phyloP scores from a whole-genome alignment of 2,113 vertebrate species.

The Corynorhinus townsendii region DNA sequence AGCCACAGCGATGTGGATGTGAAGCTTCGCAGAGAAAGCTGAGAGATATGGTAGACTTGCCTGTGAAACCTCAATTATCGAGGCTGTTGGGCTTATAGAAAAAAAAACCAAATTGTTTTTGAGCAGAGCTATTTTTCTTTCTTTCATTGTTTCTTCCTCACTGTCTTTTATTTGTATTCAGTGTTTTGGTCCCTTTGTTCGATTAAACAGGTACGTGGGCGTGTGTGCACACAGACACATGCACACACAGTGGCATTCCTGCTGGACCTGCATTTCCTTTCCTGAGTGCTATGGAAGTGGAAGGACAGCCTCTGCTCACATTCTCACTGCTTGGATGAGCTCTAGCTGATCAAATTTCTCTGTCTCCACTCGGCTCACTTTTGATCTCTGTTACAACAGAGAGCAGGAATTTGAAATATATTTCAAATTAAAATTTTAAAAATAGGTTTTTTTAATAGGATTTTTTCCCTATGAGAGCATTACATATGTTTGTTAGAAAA shows the following conservation, averaged over 20 bases:
- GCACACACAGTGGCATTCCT: background rate
- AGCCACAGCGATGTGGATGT: background rate
- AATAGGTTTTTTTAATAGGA: background rate
- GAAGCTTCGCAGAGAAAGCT: conserved; percentile 48
- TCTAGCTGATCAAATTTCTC: background rate
- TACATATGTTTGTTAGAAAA: background rate
- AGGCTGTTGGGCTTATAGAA: conserved; percentile 29
- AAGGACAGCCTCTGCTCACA: background rate
- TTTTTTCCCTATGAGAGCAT: background rate
- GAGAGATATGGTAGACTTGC: conserved; percentile 46
- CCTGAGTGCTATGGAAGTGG: background rate
- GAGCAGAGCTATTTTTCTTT: conserved; percentile 4
- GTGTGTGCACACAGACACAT: too few relatives aligned
- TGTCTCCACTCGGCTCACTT: background rate
- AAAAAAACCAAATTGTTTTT: conserved; percentile 44
- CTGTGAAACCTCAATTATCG: conserved; percentile 31
- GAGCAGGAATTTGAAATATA: background rate
- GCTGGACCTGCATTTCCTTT: background rate
- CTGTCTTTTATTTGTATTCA: background rate
- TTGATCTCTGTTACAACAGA: background rate
- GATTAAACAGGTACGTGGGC: background rate
- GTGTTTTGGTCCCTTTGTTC: background rate
- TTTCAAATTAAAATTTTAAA: background rate
- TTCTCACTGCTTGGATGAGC: background rate
- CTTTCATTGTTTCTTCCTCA: background rate